Percentiles rank a stretch among this genome's conserved stretches.
Evolutionary conservation across 2,888 invertebrate species (phyloP).

Genomic region (Abrostola triplasia): DNA sequence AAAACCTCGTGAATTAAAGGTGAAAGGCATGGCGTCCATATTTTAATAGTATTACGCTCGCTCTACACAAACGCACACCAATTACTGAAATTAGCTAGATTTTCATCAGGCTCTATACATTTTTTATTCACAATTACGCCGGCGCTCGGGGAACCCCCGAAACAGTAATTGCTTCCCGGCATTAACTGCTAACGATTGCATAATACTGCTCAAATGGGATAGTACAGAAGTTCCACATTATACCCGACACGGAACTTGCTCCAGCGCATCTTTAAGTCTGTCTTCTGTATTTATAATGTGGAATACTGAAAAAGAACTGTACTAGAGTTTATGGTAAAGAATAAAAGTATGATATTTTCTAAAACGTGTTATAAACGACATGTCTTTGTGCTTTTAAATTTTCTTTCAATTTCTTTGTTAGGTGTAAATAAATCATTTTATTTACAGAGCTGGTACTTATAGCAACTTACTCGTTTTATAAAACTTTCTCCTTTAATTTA

Average conservation of each 20-base stretch:
- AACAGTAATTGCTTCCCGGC: slow-evolving; percentile 40
- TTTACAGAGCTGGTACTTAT: too few species aligned
- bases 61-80: slow-evolving; percentile 4
- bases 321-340: too few species aligned
- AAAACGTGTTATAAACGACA: too few species aligned
- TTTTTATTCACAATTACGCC: slow-evolving; percentile 32
- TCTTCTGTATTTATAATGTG: too few species aligned
- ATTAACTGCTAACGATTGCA: slow-evolving; percentile 46
- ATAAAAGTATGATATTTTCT: too few species aligned
- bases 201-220: slow-evolving; percentile 5
- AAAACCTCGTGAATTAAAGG: not conserved
- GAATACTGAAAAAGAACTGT: too few species aligned
- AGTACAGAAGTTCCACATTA: slow-evolving; percentile 12
- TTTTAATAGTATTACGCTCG: slow-evolving; percentile 4
- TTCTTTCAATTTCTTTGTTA: too few species aligned
- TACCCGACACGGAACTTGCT: not conserved
- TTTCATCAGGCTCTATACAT: slow-evolving; percentile 24
- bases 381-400: too few species aligned
- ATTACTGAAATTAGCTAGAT: slow-evolving; percentile 24
- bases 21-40: slow-evolving; percentile 7
- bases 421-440: too few species aligned
- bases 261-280: too few species aligned
- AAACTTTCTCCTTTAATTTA: too few species aligned
- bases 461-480: too few species aligned
- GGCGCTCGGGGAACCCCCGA: slow-evolving; percentile 4